Conservation (phyloP, 1,140 invertebrate genomes). For the Alviniconcha marisindica region DNA sequence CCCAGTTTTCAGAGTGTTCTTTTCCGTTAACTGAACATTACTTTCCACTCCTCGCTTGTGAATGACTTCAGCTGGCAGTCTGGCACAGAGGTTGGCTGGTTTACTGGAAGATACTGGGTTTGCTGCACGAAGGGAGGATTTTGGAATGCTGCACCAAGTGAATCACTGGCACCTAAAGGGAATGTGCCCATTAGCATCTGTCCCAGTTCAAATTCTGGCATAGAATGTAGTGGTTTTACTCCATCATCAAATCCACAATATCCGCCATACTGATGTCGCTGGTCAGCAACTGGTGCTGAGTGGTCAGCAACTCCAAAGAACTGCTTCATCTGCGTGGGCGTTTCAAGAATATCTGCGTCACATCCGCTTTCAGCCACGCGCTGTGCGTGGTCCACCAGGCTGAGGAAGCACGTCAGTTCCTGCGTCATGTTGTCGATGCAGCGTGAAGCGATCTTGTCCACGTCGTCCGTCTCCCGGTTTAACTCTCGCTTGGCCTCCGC, state of each 20-base stretch:
- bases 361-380: conserved; percentile 10
- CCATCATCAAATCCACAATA: too few relatives aligned
- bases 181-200: too few relatives aligned
- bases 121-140: neutral
- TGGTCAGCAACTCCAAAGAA: too few relatives aligned
- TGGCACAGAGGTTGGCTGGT: neutral
- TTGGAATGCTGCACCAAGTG: neutral
- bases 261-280: too few relatives aligned
- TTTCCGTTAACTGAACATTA: neutral
- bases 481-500: neutral
- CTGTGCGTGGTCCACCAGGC: conserved; percentile 8
- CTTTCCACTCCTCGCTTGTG: neutral
- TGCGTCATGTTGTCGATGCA: neutral
- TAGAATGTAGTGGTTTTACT: neutral
- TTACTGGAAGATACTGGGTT: neutral
- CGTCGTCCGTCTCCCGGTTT: neutral
- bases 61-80: neutral
- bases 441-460: neutral
- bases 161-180: neutral
- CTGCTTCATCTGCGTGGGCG: neutral
- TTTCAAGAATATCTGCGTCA: conserved; percentile 27
- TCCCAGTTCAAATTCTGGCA: too few relatives aligned
- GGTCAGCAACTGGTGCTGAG: too few relatives aligned
- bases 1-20: neutral
- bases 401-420: neutral